Evolutionary conservation across 92 coral and sea anemone species (phyloP), one percentile per base, ranked within the genome.

Genomic region (Heteractis magnifica): DNA sequence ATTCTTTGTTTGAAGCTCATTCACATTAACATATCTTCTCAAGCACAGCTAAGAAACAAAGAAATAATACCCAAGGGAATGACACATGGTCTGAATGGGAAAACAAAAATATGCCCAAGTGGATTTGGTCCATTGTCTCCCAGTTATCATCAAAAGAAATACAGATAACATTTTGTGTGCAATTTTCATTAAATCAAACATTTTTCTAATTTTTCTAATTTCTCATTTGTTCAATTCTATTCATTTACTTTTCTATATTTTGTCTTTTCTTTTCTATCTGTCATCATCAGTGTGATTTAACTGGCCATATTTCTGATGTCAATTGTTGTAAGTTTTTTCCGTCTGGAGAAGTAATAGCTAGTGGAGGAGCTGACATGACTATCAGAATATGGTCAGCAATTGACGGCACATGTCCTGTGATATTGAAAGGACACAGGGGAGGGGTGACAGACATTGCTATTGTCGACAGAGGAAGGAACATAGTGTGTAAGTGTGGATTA

Each of bases 301-400:
- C 87, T 65, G 97, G 99, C 21, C 99, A 97, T 85, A 76, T 97
- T 7, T 87, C 98, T 51, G 99, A 94, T 49, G 93, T 94, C 53
- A 92, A 92, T 77, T 88, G 97, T 14, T 97, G 99, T 79, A 82
- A 86, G 50, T 97, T 97, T 80, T 97, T 97, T 74, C 99, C 99
- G 5, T 97, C 99, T 65, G 99, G 99, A 71, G 92, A 90, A 75
- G 99, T 97, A n/a, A 81, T 94, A 59, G 88, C 92, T 5, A 94
- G 97, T 85, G 97, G 99, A 68, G 97, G 98, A 51, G 94, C 95
- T 70, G 99, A 97, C 76, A 51, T 97, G 88, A 92, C 92, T 59
- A 88, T 97, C 49, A 92, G 95, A 87, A 94, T 97, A 81, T 97
- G 99, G 99, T 97, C 99, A 52, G 93, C 95, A 50, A 95, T 92